Conservation (phyloP, 23 tunicate genomes). For the Halocynthia aurantium region DNA sequence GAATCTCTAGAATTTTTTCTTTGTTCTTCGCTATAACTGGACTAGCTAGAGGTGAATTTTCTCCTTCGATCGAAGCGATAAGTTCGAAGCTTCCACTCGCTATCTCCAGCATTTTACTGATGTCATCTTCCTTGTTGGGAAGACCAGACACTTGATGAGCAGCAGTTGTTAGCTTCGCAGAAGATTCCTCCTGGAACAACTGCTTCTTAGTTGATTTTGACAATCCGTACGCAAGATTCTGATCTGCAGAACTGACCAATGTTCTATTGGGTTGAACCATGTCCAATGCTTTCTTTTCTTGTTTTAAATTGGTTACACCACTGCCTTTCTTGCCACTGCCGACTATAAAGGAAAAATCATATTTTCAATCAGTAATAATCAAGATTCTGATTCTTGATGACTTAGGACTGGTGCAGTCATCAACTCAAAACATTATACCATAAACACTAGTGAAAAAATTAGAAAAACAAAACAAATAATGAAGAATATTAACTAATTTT, state of each 20-base stretch:
- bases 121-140: not conserved
- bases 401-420: too few relatives aligned
- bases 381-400: too few relatives aligned
- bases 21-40: not conserved
- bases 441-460: too few relatives aligned
- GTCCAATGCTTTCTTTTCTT: not conserved
- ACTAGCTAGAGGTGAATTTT: slow-evolving; percentile 1
- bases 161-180: not conserved
- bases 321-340: not conserved
- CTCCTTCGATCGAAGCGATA: slow-evolving; percentile 3
- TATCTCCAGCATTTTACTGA: not conserved
- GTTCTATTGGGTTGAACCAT: not conserved
- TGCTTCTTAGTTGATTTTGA: not conserved
- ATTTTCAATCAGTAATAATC: not conserved
- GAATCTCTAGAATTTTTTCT: too few relatives aligned
- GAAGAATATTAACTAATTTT: too few relatives aligned
- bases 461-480: too few relatives aligned
- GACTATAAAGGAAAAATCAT: not conserved
- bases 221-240: not conserved
- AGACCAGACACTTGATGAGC: too few relatives aligned
- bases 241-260: not conserved
- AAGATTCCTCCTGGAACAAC: not conserved
- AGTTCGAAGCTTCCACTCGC: slow-evolving; percentile 3
- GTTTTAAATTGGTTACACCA: not conserved
- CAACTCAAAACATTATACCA: too few relatives aligned